phyloP scores from a whole-genome alignment of 2,888 invertebrate species.

The Mesorhabditis spiculigera region DNA sequence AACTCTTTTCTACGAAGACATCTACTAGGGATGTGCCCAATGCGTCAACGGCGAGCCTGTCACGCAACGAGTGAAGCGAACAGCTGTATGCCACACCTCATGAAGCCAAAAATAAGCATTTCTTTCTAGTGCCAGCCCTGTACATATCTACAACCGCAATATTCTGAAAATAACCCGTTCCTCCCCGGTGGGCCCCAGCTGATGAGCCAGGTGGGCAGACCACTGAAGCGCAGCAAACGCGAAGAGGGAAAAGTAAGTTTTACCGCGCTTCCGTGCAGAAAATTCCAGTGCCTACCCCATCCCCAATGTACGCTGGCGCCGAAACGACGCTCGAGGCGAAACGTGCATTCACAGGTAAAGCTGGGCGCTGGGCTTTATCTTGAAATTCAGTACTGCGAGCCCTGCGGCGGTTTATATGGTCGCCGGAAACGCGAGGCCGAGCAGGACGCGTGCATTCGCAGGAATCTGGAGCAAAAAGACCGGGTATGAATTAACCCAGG shows the following conservation, averaged over 20 bases:
- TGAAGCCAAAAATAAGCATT: neutral
- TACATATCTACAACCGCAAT: slow-evolving; percentile 41
- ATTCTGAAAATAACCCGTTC: slow-evolving; percentile 32
- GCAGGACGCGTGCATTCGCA: slow-evolving; percentile 20
- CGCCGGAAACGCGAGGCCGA: slow-evolving; percentile 45
- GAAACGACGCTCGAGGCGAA: slow-evolving; percentile 7
- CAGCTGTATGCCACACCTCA: neutral
- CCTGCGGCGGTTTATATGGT: slow-evolving; percentile 41
- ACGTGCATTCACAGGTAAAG: neutral
- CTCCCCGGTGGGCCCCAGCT: slow-evolving; percentile 21
- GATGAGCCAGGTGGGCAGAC: neutral
- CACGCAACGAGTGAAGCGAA: neutral
- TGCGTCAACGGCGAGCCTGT: slow-evolving; percentile 4
- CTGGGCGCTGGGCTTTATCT: neutral
- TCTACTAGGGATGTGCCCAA: neutral
- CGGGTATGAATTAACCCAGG: neutral
- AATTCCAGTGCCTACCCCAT: slow-evolving; percentile 42
- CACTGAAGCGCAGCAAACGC: neutral
- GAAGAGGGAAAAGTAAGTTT: neutral
- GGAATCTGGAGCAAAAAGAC: neutral
- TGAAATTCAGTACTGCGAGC: slow-evolving; percentile 43
- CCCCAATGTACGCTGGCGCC: slow-evolving; percentile 36
- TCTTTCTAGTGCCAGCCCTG: slow-evolving; percentile 36
- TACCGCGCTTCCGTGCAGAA: neutral
- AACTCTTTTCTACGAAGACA: neutral